Base-by-base conservation (phyloP, 2,113 vertebrate species). In the Paraplagusia blochii region DNA sequence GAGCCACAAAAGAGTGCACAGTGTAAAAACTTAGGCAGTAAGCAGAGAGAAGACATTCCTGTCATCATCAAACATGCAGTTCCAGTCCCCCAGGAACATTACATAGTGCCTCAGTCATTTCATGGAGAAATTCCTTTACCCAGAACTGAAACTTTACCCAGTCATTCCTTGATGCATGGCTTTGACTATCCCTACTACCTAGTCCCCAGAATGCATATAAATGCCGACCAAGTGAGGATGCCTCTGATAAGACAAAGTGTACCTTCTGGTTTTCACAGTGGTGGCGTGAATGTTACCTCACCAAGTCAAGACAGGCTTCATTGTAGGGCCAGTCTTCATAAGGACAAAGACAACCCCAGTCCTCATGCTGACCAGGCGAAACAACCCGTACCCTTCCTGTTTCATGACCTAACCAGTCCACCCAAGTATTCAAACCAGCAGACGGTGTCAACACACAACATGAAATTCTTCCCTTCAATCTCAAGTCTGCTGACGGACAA, bases 1-100 rank as follows among this genome's bases (percentile, higher is more conserved):
- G 88, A 90, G 59, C 77, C 84, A 7, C 88, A 93, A 53, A 90
- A 84, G 53, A 64, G 72, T 52, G 40, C 72, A 48, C 72, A 44
- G 53, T 80, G 71, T 68, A 82, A 81, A 60, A 77, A 79, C 55
- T 64, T 18, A 11, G 48, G 63, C 45, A 64, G 38, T 29, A 78
- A 80, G 59, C 69, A 68, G 44, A 56, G 69, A 46, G 81, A 82
- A 53, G 79, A 88, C 15, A 55, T 69, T 76, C 74, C 90, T 11
- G 79, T 72, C 43, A 73, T 80, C 44, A 77, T 84, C 11, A 78
- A 81, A 22, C 38, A 82, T 3, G 19, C 76, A 53, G 29, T 77
- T 42, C 76, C 76, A 11, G 84, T 60, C 12, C 69, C 87, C 5
- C 11, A 73, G 66, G 90, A 91, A 2, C 52, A 84, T 47, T 92